Evolutionary conservation across 2,797 vertebrate species (phyloP).

Genomic region (Nasua narica): DNA sequence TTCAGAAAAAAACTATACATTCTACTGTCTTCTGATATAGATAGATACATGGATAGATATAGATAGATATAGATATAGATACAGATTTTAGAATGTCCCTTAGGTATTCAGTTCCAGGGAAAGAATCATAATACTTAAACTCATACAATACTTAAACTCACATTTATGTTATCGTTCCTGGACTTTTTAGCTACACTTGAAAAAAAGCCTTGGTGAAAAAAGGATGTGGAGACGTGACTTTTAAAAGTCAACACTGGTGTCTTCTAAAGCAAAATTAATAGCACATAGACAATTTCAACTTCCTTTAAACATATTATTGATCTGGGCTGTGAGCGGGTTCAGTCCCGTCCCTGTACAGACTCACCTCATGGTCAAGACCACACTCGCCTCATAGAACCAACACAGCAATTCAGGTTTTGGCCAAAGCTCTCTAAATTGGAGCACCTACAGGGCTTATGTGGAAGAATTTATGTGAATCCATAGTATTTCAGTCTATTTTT

Average conservation of each 20-base stretch:
- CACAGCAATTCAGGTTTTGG: neutral
- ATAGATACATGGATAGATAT: no score
- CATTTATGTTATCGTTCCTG: neutral
- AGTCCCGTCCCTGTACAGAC: neutral
- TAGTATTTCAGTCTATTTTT: neutral
- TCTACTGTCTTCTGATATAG: neutral
- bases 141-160: neutral
- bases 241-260: neutral
- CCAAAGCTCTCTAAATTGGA: neutral
- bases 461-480: neutral
- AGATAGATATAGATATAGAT: no score
- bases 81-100: neutral
- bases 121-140: neutral
- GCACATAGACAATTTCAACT: neutral
- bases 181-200: neutral
- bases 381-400: neutral
- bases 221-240: neutral
- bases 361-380: neutral
- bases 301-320: neutral
- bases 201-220: neutral
- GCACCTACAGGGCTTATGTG: neutral
- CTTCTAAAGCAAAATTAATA: neutral
- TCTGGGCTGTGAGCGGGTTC: neutral
- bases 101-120: neutral
- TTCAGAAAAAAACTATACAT: neutral